A percentile compares a stretch with the other conserved stretches of the same genome.
These are phyloP conservation scores for Acipenser transmontanus DNA, from an alignment of 2,797 vertebrate genomes.

Conservation along the genomic window DNA sequence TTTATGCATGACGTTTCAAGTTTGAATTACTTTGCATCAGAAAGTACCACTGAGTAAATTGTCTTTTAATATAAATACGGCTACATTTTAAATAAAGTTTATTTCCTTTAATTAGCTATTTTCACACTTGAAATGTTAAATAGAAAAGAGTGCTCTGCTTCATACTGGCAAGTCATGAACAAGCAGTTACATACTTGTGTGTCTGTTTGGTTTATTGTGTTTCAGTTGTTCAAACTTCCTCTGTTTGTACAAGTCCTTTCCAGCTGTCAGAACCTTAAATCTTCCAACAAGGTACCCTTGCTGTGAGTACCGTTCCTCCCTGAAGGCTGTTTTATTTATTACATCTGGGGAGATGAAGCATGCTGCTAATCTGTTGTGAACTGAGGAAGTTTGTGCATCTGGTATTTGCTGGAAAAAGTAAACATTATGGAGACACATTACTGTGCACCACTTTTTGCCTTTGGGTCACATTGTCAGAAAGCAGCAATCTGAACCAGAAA, in stretches of 20 bases:
- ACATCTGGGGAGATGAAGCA: neutral
- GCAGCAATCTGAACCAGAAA: too few species aligned
- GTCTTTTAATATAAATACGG: too few species aligned
- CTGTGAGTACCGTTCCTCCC: conserved; percentile 47
- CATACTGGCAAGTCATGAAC: neutral
- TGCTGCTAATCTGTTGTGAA: conserved; percentile 51
- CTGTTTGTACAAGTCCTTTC: conserved; percentile 48
- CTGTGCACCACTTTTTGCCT: neutral
- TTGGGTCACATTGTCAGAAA: neutral
- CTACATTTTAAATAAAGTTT: too few species aligned
- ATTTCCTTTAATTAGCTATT: too few species aligned
- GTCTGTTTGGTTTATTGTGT: conserved; percentile 28
- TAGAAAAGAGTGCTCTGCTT: too few species aligned
- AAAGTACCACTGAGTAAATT: too few species aligned
- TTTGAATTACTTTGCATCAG: too few species aligned
- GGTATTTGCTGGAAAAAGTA: conserved; percentile 48
- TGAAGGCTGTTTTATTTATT: conserved; percentile 53
- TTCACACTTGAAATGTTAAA: too few species aligned
- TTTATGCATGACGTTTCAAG: too few species aligned
- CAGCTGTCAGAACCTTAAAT: conserved; percentile 27
- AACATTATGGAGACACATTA: conserved; percentile 36
- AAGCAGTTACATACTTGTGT: conserved; percentile 26
- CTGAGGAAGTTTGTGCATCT: conserved; percentile 48
- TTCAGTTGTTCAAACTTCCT: conserved; percentile 35
- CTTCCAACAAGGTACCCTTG: conserved; percentile 48